Percentiles rank a stretch among this genome's conserved stretches.
Conservation (phyloP, 2,113 vertebrate species). For the Rallus limicola region DNA sequence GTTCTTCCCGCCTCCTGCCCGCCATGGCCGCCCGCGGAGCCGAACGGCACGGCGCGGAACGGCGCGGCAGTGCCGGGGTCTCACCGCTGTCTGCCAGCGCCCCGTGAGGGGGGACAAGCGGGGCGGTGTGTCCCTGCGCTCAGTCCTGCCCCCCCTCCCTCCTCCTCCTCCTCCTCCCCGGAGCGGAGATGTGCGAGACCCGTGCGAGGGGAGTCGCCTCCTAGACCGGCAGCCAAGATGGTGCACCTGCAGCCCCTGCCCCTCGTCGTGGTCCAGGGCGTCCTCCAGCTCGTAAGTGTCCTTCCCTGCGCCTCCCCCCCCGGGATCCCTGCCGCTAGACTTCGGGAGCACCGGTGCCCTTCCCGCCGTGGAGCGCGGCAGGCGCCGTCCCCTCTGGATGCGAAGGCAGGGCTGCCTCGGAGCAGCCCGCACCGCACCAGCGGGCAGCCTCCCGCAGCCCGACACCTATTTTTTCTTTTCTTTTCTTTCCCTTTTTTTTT, state of each 20-base stretch:
- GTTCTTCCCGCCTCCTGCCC: neutral
- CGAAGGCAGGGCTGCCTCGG: neutral
- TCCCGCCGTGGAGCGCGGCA: neutral
- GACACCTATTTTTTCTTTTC: rapidly evolving
- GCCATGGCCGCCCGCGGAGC: conserved; percentile 28
- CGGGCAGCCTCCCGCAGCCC: neutral
- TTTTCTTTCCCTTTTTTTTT: too few relatives aligned
- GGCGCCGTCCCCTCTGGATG: neutral
- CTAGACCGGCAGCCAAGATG: conserved; percentile 82
- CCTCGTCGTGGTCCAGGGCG: conserved; percentile 81
- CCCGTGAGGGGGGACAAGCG: conserved; percentile 28
- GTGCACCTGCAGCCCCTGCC: conserved; percentile 81
- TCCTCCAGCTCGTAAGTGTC: conserved; percentile 90
- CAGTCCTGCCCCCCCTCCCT: neutral
- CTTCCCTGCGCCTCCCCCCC: neutral
- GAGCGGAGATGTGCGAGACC: conserved; percentile 63
- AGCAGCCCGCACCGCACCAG: neutral
- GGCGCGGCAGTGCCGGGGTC: neutral
- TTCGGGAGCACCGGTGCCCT: neutral
- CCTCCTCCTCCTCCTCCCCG: neutral
- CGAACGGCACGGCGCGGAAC: neutral
- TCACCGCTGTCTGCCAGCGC: conserved; percentile 9
- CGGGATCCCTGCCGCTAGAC: neutral
- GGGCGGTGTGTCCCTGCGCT: conserved; percentile 32
- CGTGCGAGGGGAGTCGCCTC: conserved; percentile 74